phyloP scores from a whole-genome alignment of 2,888 invertebrate species.

The Argynnis bischoffii region DNA sequence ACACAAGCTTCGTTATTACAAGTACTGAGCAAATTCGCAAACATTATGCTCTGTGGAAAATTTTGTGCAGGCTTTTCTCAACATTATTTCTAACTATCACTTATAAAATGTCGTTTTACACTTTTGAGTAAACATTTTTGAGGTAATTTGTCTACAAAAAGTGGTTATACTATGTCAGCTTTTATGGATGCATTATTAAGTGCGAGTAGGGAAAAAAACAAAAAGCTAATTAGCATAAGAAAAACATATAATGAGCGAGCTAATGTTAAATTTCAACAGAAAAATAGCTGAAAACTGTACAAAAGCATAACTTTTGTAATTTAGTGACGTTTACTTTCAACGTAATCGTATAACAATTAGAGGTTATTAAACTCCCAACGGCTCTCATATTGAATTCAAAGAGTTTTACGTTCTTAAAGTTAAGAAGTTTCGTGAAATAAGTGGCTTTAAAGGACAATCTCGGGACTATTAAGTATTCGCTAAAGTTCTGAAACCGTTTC shows the following conservation, averaged over 20 bases:
- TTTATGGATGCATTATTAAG: constrained; percentile 16
- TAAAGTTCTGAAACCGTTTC: constrained; percentile 31
- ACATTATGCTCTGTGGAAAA: neutral
- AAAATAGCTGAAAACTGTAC: constrained; percentile 23
- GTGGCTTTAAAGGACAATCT: constrained; percentile 31
- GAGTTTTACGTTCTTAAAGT: constrained; percentile 27
- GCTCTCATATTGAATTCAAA: constrained; percentile 17
- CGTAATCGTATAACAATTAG: constrained; percentile 10
- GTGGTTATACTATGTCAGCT: constrained; percentile 2
- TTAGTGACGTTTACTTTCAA: constrained; percentile 25
- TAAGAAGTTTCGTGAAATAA: constrained; percentile 29
- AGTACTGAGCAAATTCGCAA: constrained; percentile 11
- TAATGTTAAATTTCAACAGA: constrained; percentile 24
- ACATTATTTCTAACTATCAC: neutral
- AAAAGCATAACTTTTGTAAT: constrained; percentile 22
- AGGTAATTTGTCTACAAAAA: constrained; percentile 2
- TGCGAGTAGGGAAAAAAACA: constrained; percentile 12
- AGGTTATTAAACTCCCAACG: constrained; percentile 4
- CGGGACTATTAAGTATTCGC: constrained; percentile 27
- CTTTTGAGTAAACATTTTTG: neutral
- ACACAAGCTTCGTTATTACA: constrained; percentile 19
- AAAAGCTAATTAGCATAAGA: constrained; percentile 31
- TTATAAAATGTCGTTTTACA: neutral
- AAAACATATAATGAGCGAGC: constrained; percentile 30
- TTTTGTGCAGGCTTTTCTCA: neutral